A percentile compares a stretch with the other conserved stretches of the same genome.
These are phyloP conservation scores for Emys orbicularis DNA, from an alignment of 2,797 vertebrate genomes.

Conservation along the genomic window DNA sequence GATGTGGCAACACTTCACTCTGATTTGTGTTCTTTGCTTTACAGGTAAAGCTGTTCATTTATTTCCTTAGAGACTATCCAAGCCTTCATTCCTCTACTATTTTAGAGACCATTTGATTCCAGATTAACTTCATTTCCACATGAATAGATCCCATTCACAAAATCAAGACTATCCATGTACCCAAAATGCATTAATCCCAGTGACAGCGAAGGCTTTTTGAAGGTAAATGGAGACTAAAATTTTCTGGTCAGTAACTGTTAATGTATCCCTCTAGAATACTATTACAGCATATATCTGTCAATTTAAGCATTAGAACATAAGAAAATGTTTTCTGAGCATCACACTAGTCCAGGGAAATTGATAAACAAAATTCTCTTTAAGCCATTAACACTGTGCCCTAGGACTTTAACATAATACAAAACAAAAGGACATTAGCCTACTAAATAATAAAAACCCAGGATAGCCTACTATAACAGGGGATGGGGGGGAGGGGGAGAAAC, in stretches of 20 bases:
- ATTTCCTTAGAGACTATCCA: slow-evolving; percentile 6
- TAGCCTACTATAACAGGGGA: background rate
- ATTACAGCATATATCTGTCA: accelerated
- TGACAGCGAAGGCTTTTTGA: background rate
- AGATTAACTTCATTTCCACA: slow-evolving; percentile 19
- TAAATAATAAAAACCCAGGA: background rate
- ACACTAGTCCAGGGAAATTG: background rate
- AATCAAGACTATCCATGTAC: background rate
- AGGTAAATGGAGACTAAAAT: background rate
- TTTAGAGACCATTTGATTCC: slow-evolving; percentile 30
- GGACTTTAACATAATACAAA: background rate
- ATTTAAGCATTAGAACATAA: background rate
- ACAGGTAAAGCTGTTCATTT: background rate
- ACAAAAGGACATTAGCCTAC: background rate
- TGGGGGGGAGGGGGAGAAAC: background rate
- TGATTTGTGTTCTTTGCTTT: slow-evolving; percentile 27
- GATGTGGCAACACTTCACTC: background rate
- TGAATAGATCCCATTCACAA: slow-evolving; percentile 27
- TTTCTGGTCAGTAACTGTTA: slow-evolving; percentile 10
- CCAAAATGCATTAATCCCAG: background rate
- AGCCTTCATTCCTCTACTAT: background rate
- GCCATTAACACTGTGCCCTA: background rate
- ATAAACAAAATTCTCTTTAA: background rate
- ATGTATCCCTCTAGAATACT: background rate
- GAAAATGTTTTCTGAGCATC: background rate